Conservation (phyloP, 2,113 vertebrate genomes). For the Arenaria interpres region DNA sequence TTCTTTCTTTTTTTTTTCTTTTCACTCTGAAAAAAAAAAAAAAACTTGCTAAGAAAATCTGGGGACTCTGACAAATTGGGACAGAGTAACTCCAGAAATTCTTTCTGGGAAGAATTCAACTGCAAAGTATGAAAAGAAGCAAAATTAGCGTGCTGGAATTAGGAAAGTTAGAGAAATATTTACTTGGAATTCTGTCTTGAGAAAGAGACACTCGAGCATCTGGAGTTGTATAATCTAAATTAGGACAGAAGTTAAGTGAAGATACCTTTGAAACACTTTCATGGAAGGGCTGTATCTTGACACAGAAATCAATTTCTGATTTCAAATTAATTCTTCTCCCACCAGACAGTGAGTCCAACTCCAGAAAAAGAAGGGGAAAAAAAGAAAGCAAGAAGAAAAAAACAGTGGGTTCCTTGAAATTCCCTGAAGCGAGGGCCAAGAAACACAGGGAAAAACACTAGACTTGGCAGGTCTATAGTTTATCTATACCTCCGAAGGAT, state of each 20-base stretch:
- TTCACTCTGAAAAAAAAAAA: not conserved
- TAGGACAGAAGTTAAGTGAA: not conserved
- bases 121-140: not conserved
- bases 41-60: not conserved
- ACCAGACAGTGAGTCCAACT: not conserved
- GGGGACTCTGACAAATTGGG: not conserved
- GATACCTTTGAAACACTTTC: not conserved
- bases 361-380: not conserved
- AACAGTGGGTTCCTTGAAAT: slow-evolving; percentile 21
- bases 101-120: not conserved
- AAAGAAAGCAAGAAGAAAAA: not conserved
- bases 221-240: not conserved
- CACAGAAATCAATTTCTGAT: not conserved
- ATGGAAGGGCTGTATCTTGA: not conserved
- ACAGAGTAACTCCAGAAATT: not conserved
- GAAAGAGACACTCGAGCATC: not conserved
- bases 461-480: slow-evolving; percentile 29
- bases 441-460: slow-evolving; percentile 21
- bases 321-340: not conserved
- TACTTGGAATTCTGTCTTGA: not conserved
- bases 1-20: not conserved
- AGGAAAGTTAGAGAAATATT: not conserved
- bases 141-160: not conserved
- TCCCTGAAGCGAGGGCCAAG: slow-evolving; percentile 28
- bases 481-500: not conserved